Evolutionary conservation across 2,888 invertebrate species (phyloP).

Genomic region (Synanthedon myopaeformis): DNA sequence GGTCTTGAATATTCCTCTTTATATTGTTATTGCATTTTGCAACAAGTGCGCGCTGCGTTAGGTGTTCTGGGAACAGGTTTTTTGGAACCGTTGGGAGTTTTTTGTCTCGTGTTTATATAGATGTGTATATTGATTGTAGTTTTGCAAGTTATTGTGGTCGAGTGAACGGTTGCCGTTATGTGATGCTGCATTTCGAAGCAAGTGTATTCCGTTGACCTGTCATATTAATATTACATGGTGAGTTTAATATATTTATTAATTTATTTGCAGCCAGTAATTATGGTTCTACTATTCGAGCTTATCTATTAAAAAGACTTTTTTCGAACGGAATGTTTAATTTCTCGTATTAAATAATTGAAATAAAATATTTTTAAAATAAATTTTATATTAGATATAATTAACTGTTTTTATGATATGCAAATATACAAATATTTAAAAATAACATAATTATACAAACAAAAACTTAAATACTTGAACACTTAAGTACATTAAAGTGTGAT

Average conservation of each 20-base stretch:
- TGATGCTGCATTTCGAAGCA: constrained; percentile 41
- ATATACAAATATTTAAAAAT: too few relatives aligned
- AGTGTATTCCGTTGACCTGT: constrained; percentile 22
- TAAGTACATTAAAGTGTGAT: too few relatives aligned
- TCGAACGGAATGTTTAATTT: too few relatives aligned
- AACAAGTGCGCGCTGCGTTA: constrained; percentile 44
- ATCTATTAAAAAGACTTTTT: too few relatives aligned
- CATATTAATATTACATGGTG: constrained; percentile 23
- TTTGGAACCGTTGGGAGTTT: constrained; percentile 44
- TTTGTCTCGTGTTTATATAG: constrained; percentile 44
- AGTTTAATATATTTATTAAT: constrained; percentile 8
- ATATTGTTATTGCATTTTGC: constrained; percentile 39
- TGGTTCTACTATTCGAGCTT: too few relatives aligned
- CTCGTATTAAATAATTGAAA: too few relatives aligned
- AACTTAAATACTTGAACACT: too few relatives aligned
- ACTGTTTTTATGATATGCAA: too few relatives aligned
- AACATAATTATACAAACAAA: too few relatives aligned
- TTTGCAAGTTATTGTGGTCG: constrained; percentile 39
- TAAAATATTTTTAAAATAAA: too few relatives aligned
- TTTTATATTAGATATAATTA: too few relatives aligned
- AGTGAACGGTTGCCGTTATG: constrained; percentile 28
- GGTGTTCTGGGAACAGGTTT: constrained; percentile 48
- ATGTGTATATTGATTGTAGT: constrained; percentile 34
- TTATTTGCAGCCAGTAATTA: too few relatives aligned
- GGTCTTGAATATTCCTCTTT: constrained; percentile 14